Evolutionary conservation across 2,888 invertebrate species (phyloP).

Genomic region (Drosophila meridiana): DNA sequence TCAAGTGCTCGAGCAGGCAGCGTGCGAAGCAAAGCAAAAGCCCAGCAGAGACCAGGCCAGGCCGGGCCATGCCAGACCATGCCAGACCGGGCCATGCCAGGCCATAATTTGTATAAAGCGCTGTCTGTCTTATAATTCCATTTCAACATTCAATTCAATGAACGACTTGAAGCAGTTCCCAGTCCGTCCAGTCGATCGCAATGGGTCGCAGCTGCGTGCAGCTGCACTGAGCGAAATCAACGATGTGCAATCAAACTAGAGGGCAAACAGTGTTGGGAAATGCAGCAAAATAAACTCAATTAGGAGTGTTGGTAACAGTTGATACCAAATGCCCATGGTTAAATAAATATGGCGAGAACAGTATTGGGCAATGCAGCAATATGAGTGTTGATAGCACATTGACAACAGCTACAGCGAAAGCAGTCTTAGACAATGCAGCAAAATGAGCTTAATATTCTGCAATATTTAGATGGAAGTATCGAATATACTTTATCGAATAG

Average conservation of each 20-base stretch:
- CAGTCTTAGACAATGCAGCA: no score
- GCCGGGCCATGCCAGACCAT: slow-evolving; percentile 7
- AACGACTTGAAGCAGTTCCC: slow-evolving; percentile 61
- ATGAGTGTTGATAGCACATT: no score
- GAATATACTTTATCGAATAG: background rate
- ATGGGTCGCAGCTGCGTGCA: slow-evolving; percentile 57
- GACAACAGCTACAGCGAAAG: no score
- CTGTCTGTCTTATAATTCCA: slow-evolving; percentile 65
- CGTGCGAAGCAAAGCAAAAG: slow-evolving; percentile 29
- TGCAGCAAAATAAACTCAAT: background rate
- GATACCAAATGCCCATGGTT: no score
- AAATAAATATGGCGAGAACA: background rate
- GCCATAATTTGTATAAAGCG: slow-evolving; percentile 58
- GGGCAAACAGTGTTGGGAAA: background rate
- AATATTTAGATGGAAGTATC: no score
- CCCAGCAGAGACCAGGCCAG: slow-evolving; percentile 11
- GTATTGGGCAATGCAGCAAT: no score
- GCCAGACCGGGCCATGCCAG: slow-evolving; percentile 17
- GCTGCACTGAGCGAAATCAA: slow-evolving; percentile 37
- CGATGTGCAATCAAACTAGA: background rate
- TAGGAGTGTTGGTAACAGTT: no score
- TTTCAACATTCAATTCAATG: slow-evolving; percentile 69
- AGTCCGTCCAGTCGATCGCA: slow-evolving; percentile 21
- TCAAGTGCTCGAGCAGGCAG: slow-evolving; percentile 38
- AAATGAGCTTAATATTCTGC: no score